phyloP scores from a whole-genome alignment of 2,888 invertebrate species.

The Protonemura montana region DNA sequence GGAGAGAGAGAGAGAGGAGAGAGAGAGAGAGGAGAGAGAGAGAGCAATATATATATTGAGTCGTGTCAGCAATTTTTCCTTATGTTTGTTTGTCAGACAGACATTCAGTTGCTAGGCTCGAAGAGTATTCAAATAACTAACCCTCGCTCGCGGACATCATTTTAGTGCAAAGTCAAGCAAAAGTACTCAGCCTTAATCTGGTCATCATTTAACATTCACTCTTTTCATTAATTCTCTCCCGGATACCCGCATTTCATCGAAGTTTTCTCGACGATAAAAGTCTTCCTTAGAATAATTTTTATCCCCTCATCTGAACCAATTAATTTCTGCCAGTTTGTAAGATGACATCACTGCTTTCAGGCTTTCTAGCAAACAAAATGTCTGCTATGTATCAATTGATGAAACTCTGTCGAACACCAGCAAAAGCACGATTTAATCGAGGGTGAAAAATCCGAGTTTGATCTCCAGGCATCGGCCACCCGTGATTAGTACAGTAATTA shows the following conservation, averaged over 20 bases:
- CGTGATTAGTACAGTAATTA: background rate
- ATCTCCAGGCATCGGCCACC: background rate
- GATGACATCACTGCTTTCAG: background rate
- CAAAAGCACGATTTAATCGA: background rate
- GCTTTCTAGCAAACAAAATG: background rate
- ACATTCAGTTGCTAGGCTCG: too few species aligned
- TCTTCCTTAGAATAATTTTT: background rate
- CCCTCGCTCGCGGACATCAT: background rate
- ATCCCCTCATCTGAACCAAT: background rate
- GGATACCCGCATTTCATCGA: too few species aligned
- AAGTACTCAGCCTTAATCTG: background rate
- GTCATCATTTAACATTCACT: background rate
- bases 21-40: too few species aligned
- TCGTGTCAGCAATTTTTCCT: too few species aligned
- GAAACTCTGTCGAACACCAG: background rate
- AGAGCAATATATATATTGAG: too few species aligned
- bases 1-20: too few species aligned
- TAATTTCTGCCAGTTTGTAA: background rate
- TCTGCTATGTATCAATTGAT: background rate
- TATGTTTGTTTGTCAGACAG: too few species aligned
- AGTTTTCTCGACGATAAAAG: too few species aligned
- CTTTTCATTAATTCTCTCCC: background rate
- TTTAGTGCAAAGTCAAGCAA: background rate
- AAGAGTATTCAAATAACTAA: too few species aligned
- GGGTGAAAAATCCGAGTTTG: background rate